Evolutionary conservation across 2,888 invertebrate genomes (phyloP).

Genomic region (Eumacrocentrus americanus): DNA sequence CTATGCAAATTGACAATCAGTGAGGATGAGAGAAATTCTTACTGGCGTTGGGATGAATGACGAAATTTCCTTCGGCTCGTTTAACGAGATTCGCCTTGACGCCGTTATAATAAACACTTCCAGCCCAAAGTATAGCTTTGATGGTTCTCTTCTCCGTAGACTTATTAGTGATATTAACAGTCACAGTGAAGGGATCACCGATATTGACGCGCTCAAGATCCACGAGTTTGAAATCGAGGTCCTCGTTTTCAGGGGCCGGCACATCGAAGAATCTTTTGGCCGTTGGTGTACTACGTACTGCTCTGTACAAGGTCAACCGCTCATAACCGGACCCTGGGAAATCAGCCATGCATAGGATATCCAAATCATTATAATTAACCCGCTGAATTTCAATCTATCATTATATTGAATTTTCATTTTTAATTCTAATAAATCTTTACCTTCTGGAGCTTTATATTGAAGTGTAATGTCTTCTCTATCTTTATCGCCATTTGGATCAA

Average conservation of each 20-base stretch:
- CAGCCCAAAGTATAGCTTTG: constrained; percentile 71
- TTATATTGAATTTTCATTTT: not conserved
- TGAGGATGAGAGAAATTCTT: constrained; percentile 48
- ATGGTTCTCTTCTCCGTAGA: constrained; percentile 68
- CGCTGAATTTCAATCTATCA: constrained; percentile 16
- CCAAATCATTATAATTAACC: too few relatives aligned
- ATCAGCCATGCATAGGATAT: too few relatives aligned
- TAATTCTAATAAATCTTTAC: constrained; percentile 43
- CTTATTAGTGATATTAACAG: constrained; percentile 71
- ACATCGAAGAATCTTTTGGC: constrained; percentile 73
- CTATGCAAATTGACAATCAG: not conserved
- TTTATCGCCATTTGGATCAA: constrained; percentile 74
- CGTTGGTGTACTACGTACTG: constrained; percentile 71
- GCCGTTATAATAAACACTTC: constrained; percentile 80
- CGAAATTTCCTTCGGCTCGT: constrained; percentile 71
- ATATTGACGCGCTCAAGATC: constrained; percentile 74
- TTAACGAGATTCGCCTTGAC: constrained; percentile 74
- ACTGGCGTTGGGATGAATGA: constrained; percentile 70
- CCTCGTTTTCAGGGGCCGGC: constrained; percentile 66
- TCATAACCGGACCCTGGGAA: constrained; percentile 70
- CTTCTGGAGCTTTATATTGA: constrained; percentile 76
- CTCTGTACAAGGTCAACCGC: constrained; percentile 76
- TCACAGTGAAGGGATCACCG: constrained; percentile 72
- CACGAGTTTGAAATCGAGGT: constrained; percentile 69
- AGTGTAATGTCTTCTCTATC: constrained; percentile 75